Percentiles rank a stretch among this genome's conserved stretches.
phyloP scores from a whole-genome alignment of 2,888 invertebrate genomes.

The Sialis fuliginosa region DNA sequence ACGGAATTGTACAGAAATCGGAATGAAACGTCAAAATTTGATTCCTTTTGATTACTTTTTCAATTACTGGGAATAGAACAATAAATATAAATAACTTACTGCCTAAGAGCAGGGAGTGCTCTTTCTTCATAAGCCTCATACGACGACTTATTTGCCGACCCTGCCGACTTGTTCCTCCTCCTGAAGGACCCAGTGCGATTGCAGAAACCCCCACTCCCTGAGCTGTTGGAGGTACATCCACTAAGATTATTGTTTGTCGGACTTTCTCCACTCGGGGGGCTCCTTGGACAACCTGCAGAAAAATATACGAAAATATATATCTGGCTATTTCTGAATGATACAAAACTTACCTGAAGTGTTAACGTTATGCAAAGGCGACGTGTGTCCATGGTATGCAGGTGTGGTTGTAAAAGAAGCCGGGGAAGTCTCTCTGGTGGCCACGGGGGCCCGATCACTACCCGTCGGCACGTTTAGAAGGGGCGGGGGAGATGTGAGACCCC shows the following conservation, averaged over 20 bases:
- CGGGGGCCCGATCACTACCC: conserved; percentile 18
- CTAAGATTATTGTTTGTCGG: conserved; percentile 23
- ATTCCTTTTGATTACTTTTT: no score
- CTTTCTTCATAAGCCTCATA: conserved; percentile 81
- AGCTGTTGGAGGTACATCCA: conserved; percentile 12
- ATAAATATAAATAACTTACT: conserved; percentile 36
- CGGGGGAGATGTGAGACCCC: conserved; percentile 29
- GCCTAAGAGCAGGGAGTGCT: conserved; percentile 65
- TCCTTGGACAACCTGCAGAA: not conserved
- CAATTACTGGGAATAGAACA: no score
- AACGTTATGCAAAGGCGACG: conserved; percentile 31
- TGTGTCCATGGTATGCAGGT: conserved; percentile 26
- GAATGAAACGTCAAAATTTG: no score
- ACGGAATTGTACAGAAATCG: no score
- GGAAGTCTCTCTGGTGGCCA: not conserved
- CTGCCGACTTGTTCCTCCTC: conserved; percentile 46
- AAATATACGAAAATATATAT: not conserved
- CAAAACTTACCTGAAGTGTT: conserved; percentile 12
- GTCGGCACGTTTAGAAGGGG: conserved; percentile 24
- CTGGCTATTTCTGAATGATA: not conserved
- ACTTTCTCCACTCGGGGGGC: conserved; percentile 19
- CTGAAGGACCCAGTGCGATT: conserved; percentile 34
- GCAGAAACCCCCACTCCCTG: conserved; percentile 17
- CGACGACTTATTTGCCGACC: conserved; percentile 37
- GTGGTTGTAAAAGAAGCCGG: conserved; percentile 7